Evolutionary conservation across 2,797 vertebrate genomes (phyloP).

Genomic region (Alcedo quadribrachys): DNA sequence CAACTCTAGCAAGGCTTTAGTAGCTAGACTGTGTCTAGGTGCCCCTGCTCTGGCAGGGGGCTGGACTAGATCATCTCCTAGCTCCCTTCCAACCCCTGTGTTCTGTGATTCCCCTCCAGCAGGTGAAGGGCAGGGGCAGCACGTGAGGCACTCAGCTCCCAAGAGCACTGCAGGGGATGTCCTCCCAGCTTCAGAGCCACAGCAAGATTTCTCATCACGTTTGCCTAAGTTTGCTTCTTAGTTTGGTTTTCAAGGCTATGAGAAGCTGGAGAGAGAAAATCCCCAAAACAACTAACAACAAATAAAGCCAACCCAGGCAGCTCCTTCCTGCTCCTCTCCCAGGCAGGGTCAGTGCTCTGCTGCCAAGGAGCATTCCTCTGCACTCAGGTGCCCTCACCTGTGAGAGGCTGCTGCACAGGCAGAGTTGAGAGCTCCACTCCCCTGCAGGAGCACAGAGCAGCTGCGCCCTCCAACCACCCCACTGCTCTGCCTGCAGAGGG

Average conservation of each 20-base stretch:
- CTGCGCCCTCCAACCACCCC: accelerated
- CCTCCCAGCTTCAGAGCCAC: neutral
- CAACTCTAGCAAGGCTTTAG: neutral
- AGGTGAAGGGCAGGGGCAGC: neutral
- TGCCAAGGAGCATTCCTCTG: neutral
- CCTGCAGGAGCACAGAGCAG: neutral
- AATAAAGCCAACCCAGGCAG: neutral
- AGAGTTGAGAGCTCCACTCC: neutral
- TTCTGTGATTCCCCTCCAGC: neutral
- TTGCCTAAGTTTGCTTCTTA: neutral
- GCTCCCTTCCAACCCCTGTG: too few relatives aligned
- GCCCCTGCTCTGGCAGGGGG: too few relatives aligned
- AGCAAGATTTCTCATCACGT: neutral
- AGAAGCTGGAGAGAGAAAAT: neutral
- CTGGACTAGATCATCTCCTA: too few relatives aligned
- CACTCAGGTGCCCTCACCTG: neutral
- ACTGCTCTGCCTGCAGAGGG: neutral
- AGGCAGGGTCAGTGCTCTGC: neutral
- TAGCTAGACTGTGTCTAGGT: neutral
- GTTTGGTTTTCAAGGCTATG: neutral
- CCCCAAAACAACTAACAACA: neutral
- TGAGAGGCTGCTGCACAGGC: neutral
- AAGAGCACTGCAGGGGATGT: neutral
- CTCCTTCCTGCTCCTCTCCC: neutral
- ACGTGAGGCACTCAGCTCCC: neutral